Percentiles rank a stretch among this genome's conserved stretches.
These are phyloP conservation scores for Scaptomyza parva DNA, from an alignment of 2,888 invertebrate genomes.

Conservation along the genomic window DNA sequence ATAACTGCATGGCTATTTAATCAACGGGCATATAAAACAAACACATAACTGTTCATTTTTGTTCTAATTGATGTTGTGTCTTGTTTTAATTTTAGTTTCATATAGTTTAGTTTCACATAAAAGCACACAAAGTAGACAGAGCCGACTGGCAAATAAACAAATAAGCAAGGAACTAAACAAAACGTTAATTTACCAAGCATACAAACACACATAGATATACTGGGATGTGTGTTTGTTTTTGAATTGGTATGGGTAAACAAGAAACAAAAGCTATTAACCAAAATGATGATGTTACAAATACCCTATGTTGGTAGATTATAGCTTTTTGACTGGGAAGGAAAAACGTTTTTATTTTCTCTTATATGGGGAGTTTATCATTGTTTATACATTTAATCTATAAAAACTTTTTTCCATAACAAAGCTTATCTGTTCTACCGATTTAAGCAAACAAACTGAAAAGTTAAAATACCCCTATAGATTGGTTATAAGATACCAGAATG, in stretches of 20 bases:
- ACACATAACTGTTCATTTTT: neutral
- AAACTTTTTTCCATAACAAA: neutral
- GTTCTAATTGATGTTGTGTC: constrained; percentile 40
- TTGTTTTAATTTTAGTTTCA: constrained; percentile 65
- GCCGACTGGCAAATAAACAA: constrained; percentile 71
- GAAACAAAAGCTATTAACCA: neutral
- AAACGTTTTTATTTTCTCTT: neutral
- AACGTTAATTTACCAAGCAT: constrained; percentile 65
- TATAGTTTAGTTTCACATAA: constrained; percentile 49
- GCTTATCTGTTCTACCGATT: neutral
- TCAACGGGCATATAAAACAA: neutral
- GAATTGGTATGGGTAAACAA: constrained; percentile 54
- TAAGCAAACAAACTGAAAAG: neutral
- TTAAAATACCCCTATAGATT: neutral
- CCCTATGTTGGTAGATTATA: constrained; percentile 8
- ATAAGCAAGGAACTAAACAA: constrained; percentile 67
- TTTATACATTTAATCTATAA: neutral
- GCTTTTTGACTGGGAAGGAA: neutral
- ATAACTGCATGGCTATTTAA: constrained; percentile 1
- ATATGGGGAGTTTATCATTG: neutral
- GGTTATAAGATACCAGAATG: constrained; percentile 26
- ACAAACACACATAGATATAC: constrained; percentile 38
- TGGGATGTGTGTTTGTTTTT: constrained; percentile 48
- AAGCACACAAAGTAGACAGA: constrained; percentile 32
- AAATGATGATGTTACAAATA: constrained; percentile 18